phyloP scores from a whole-genome alignment of 2,888 invertebrate species.

The Macroteleia sp. region DNA sequence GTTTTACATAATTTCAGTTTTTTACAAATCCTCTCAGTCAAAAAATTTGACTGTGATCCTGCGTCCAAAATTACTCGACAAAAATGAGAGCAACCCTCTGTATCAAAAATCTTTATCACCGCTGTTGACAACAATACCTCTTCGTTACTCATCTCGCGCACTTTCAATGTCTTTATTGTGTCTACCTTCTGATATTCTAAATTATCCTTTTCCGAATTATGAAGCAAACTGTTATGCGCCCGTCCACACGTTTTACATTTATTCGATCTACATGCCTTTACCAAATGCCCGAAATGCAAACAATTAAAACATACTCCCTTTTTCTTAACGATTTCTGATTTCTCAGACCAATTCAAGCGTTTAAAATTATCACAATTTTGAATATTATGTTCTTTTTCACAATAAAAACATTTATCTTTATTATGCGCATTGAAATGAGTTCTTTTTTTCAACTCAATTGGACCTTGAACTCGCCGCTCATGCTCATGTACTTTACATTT shows the following conservation, averaged over 20 bases:
- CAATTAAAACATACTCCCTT: constrained; percentile 30
- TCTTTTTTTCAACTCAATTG: constrained; percentile 1
- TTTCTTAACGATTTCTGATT: not conserved
- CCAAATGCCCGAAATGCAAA: constrained; percentile 10
- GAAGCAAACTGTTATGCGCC: constrained; percentile 18
- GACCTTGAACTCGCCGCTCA: not conserved
- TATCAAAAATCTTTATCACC: constrained; percentile 4
- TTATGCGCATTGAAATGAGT: not conserved
- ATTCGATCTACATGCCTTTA: not conserved
- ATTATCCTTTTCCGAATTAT: not conserved
- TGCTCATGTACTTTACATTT: not conserved
- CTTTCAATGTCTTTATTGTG: constrained; percentile 4
- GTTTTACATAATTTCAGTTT: constrained; percentile 4
- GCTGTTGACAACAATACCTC: constrained; percentile 32
- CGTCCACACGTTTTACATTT: not conserved
- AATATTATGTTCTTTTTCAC: constrained; percentile 14
- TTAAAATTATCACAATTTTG: constrained; percentile 20
- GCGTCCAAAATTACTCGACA: constrained; percentile 34
- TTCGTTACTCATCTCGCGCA: not conserved
- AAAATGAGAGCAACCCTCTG: not conserved
- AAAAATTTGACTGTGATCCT: constrained; percentile 37
- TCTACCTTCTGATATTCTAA: not conserved
- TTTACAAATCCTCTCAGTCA: constrained; percentile 11
- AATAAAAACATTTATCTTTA: not conserved
- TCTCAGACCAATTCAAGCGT: constrained; percentile 9